A percentile compares a stretch with the other conserved stretches of the same genome.
Evolutionary conservation across 2,797 vertebrate genomes (phyloP).

Genomic region (Arctocebus calabarensis): DNA sequence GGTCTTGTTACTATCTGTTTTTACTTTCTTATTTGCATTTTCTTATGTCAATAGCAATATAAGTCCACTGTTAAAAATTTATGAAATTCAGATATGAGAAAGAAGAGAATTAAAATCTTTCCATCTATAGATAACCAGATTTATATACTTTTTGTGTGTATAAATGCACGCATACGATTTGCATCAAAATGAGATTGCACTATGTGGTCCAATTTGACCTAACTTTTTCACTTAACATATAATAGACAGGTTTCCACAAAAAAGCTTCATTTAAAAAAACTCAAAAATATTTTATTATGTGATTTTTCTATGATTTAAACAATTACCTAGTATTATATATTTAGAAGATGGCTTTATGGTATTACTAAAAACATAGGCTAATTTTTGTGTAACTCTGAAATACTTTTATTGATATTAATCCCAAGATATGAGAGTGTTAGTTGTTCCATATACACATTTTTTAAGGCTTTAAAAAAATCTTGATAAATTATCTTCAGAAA

Average conservation of each 20-base stretch:
- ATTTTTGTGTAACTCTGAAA: background rate
- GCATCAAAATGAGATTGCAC: background rate
- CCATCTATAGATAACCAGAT: background rate
- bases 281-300: background rate
- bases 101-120: background rate
- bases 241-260: background rate
- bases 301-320: background rate
- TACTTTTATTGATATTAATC: conserved; percentile 8
- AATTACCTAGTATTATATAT: background rate
- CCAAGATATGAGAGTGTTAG: conserved; percentile 5
- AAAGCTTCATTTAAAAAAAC: conserved; percentile 10
- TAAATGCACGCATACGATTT: background rate
- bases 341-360: conserved; percentile 3
- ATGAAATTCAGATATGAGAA: conserved; percentile 2
- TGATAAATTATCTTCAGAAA: conserved; percentile 25
- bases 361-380: background rate
- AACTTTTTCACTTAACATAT: background rate
- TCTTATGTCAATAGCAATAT: background rate
- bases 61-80: background rate
- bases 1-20: background rate
- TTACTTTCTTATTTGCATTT: conserved; percentile 42
- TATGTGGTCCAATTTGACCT: background rate
- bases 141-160: background rate
- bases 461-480: background rate
- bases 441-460: background rate